These are phyloP conservation scores for Helicoverpa zea DNA, from an alignment of 1,140 invertebrate genomes.

Conservation along the genomic window DNA sequence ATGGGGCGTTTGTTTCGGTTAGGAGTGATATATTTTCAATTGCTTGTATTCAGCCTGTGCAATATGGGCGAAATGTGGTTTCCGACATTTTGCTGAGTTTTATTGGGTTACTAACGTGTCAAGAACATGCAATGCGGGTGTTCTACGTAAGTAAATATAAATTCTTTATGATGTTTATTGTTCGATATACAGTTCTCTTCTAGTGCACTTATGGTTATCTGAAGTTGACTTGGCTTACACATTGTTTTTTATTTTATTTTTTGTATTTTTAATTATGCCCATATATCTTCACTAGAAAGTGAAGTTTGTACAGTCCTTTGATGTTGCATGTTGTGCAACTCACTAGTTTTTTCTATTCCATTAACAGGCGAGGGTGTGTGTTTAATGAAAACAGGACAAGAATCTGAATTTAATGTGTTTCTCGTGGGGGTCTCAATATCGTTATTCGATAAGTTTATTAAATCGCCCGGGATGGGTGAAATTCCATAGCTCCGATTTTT, in stretches of 20 bases:
- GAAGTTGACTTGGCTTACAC: too few species aligned
- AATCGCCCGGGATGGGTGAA: constrained; percentile 46
- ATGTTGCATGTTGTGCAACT: constrained; percentile 12
- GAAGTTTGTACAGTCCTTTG: too few species aligned
- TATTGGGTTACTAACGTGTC: not conserved
- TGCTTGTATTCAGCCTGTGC: not conserved
- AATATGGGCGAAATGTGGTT: constrained; percentile 14
- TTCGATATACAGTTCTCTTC: too few species aligned
- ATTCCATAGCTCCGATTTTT: constrained; percentile 44
- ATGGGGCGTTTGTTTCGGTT: constrained; percentile 6
- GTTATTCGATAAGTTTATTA: constrained; percentile 63
- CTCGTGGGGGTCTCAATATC: constrained; percentile 58
- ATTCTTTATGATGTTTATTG: too few species aligned
- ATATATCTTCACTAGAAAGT: too few species aligned
- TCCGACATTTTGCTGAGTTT: constrained; percentile 8
- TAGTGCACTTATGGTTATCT: too few species aligned
- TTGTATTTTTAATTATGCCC: too few species aligned
- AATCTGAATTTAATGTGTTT: constrained; percentile 70
- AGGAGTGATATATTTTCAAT: constrained; percentile 20
- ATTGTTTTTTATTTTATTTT: too few species aligned
- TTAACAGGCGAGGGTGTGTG: constrained; percentile 59
- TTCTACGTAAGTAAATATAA: not conserved
- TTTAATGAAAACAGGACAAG: constrained; percentile 72
- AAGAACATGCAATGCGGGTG: not conserved
- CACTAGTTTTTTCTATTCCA: constrained; percentile 56